Conservation (phyloP, 2,797 vertebrate species). For the Enteromius anoplus region DNA sequence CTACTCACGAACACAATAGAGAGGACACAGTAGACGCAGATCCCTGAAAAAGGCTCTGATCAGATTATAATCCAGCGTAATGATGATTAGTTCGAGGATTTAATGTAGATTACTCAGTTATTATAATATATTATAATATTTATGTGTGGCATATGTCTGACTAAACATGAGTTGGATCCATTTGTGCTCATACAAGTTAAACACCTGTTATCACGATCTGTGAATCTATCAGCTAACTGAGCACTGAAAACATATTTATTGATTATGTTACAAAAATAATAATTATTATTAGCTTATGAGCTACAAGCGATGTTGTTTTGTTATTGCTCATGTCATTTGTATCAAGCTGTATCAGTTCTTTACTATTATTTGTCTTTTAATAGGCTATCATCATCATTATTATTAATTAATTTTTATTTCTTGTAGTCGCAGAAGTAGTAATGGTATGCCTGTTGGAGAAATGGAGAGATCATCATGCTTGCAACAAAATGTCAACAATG, state of each 20-base stretch:
- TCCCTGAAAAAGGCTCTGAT: background rate
- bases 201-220: conserved; percentile 13
- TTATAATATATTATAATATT: background rate
- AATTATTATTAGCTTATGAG: background rate
- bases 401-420: background rate
- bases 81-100: conserved; percentile 5
- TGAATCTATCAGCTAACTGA: background rate
- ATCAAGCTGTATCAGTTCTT: background rate
- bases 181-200: background rate
- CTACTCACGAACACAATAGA: background rate
- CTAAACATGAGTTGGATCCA: background rate
- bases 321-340: background rate
- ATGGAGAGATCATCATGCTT: no score
- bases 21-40: background rate
- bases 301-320: background rate
- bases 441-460: no score
- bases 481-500: background rate
- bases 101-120: background rate
- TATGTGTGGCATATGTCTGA: background rate
- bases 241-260: background rate
- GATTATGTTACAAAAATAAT: background rate
- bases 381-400: background rate
- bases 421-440: background rate
- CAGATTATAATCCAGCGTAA: conserved; percentile 29
- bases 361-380: background rate